Evolutionary conservation across 2,113 vertebrate genomes (phyloP).

Genomic region (Zosterops japonicus): DNA sequence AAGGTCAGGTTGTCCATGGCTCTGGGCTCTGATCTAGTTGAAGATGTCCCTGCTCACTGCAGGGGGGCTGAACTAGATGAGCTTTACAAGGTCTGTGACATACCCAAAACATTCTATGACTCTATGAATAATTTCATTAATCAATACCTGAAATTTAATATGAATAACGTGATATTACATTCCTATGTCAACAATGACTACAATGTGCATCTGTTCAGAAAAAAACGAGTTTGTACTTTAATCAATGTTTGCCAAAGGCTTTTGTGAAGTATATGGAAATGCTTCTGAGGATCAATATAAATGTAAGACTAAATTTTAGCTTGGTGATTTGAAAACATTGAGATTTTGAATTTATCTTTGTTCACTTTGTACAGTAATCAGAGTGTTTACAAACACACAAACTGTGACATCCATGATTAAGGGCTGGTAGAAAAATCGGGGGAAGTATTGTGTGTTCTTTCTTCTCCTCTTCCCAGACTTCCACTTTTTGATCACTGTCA

Average conservation of each 20-base stretch:
- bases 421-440: neutral
- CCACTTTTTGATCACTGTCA: neutral
- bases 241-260: neutral
- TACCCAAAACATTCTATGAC: neutral
- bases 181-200: neutral
- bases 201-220: neutral
- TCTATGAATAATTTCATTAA: neutral
- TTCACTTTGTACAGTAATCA: neutral
- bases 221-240: neutral
- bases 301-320: neutral
- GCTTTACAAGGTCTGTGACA: neutral
- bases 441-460: accelerated
- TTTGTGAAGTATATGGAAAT: neutral
- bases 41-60: neutral
- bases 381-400: neutral
- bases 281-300: neutral
- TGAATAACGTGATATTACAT: neutral
- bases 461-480: neutral
- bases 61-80: neutral
- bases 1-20: too few species aligned
- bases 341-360: neutral
- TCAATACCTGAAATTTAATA: neutral
- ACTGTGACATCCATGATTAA: neutral
- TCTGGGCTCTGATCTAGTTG: neutral
- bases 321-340: neutral